Conservation (phyloP, 1,140 invertebrate genomes). For the Dufourea novaeangliae region DNA sequence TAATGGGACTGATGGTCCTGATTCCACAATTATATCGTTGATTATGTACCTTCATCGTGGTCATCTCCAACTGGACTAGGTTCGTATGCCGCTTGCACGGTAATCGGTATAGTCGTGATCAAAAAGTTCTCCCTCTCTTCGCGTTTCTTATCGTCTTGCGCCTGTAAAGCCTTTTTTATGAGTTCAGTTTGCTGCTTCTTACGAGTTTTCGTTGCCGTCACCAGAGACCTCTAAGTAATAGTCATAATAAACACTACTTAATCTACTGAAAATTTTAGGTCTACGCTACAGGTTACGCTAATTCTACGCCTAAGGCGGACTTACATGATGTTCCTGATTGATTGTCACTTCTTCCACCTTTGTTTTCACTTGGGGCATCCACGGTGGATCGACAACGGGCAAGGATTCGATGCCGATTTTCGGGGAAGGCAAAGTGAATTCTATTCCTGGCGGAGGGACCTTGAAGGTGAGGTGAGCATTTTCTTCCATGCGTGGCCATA, state of each 20-base stretch:
- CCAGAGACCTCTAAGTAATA: slow-evolving; percentile 91
- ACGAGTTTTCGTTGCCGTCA: slow-evolving; percentile 98
- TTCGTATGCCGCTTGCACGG: slow-evolving; percentile 96
- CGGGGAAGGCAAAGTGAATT: slow-evolving; percentile 98
- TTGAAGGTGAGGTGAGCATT: slow-evolving; percentile 97
- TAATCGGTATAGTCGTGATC: slow-evolving; percentile 98
- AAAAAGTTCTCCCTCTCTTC: slow-evolving; percentile 97
- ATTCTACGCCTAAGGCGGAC: slow-evolving; percentile 67
- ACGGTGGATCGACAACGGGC: slow-evolving; percentile 98
- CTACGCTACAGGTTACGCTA: neutral
- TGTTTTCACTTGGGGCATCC: slow-evolving; percentile 98
- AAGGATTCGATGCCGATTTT: slow-evolving; percentile 98
- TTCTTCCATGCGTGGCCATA: slow-evolving; percentile 99
- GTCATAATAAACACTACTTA: slow-evolving; percentile 33
- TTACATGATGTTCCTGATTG: slow-evolving; percentile 98
- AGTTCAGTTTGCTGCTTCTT: slow-evolving; percentile 99
- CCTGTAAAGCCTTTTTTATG: slow-evolving; percentile 95
- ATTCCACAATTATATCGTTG: neutral
- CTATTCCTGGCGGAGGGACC: slow-evolving; percentile 98
- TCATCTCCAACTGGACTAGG: slow-evolving; percentile 93
- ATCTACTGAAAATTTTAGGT: slow-evolving; percentile 10
- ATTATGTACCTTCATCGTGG: slow-evolving; percentile 88
- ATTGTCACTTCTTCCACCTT: slow-evolving; percentile 99
- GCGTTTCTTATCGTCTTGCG: slow-evolving; percentile 96
- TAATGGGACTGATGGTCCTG: too few species aligned